Percentiles rank a stretch among this genome's conserved stretches.
Conservation (phyloP, 2,888 invertebrate genomes). For the Phasia obesa region DNA sequence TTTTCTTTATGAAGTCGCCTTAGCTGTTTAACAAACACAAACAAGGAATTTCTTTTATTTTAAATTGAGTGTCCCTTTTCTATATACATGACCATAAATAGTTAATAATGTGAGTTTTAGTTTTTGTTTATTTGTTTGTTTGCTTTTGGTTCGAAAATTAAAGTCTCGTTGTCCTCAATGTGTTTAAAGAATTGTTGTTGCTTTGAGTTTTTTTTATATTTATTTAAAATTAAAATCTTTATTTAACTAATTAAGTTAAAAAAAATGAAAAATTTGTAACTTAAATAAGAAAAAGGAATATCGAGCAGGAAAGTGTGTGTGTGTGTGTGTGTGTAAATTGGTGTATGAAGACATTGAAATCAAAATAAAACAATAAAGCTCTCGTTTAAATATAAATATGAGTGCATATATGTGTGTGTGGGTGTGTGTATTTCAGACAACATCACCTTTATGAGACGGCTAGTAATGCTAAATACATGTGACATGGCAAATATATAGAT, state of each 20-base stretch:
- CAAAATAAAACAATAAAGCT: slow-evolving; percentile 14
- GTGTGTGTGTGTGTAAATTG: too few relatives aligned
- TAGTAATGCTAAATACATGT: neutral
- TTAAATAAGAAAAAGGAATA: slow-evolving; percentile 75
- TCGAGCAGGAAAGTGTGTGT: slow-evolving; percentile 73
- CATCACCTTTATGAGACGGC: neutral
- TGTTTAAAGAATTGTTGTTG: neutral
- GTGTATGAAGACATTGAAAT: slow-evolving; percentile 7
- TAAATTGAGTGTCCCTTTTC: neutral
- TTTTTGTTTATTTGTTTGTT: neutral
- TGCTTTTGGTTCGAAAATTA: neutral
- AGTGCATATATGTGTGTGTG: neutral
- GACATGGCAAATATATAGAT: neutral
- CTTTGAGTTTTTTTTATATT: slow-evolving; percentile 14
- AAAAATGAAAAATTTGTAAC: slow-evolving; percentile 45
- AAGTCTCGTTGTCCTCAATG: neutral
- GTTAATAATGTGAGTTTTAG: neutral
- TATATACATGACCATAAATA: neutral
- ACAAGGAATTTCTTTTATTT: too few relatives aligned
- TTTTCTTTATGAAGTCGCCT: too few relatives aligned
- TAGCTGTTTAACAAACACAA: too few relatives aligned
- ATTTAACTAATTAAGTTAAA: slow-evolving; percentile 69
- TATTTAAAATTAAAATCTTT: slow-evolving; percentile 57
- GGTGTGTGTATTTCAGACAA: neutral
- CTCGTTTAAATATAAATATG: neutral